Conservation (phyloP, 92 coral and sea anemone genomes). For the Epizoanthus ramosus region DNA sequence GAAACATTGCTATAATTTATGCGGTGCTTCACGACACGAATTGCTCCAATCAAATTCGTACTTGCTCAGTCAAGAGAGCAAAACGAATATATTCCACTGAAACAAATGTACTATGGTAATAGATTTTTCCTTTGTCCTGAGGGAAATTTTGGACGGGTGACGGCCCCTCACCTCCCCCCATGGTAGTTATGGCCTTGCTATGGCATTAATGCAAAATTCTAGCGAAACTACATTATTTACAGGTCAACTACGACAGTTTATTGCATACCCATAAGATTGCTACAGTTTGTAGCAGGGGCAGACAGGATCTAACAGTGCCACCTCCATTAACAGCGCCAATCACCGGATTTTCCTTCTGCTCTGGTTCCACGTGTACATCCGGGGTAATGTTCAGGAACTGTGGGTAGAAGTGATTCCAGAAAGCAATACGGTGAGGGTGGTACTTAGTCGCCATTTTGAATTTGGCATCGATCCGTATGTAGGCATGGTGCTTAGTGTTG, state of each 20-base stretch:
- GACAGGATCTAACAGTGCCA: not conserved
- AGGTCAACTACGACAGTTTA: not conserved
- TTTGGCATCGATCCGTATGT: slow-evolving; percentile 59
- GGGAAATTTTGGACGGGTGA: not conserved
- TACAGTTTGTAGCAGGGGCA: not conserved
- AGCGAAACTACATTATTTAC: not conserved
- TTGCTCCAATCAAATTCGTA: too few species aligned
- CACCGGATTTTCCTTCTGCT: not conserved
- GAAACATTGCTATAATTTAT: too few species aligned
- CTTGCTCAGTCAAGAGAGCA: too few species aligned
- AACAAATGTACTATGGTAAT: too few species aligned
- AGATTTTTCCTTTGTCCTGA: too few species aligned
- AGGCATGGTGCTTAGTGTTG: slow-evolving; percentile 50
- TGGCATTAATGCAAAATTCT: not conserved
- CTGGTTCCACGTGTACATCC: not conserved
- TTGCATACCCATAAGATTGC: not conserved
- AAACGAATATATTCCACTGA: too few species aligned
- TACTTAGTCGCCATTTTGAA: slow-evolving; percentile 54
- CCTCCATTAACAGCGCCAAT: not conserved
- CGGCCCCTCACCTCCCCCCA: too few species aligned
- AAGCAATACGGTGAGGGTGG: slow-evolving; percentile 72
- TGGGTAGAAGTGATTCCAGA: slow-evolving; percentile 62
- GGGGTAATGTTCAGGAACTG: slow-evolving; percentile 21
- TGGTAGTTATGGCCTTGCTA: too few species aligned
- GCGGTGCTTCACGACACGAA: too few species aligned